Percentiles rank a stretch among this genome's conserved stretches.
These are phyloP conservation scores for Microctonus brassicae DNA, from an alignment of 2,888 invertebrate species.

Conservation along the genomic window DNA sequence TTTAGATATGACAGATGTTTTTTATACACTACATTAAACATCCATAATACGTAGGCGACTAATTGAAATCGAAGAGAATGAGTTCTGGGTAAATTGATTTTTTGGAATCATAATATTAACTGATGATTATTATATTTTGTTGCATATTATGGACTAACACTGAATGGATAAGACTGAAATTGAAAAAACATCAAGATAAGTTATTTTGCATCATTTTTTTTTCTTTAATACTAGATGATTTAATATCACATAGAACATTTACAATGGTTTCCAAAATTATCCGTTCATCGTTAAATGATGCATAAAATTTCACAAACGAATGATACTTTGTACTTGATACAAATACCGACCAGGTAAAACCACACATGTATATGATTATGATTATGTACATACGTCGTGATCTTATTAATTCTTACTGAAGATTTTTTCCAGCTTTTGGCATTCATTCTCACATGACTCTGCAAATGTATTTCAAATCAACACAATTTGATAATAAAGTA, in stretches of 20 bases:
- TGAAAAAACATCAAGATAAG: background rate
- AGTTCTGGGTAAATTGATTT: too few relatives aligned
- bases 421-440: background rate
- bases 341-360: conserved; percentile 66
- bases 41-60: too few relatives aligned
- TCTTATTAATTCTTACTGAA: conserved; percentile 8
- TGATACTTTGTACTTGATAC: conserved; percentile 69
- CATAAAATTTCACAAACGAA: conserved; percentile 60
- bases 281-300: conserved; percentile 41
- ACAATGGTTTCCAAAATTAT: conserved; percentile 21
- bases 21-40: too few relatives aligned
- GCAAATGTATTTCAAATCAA: background rate
- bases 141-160: too few relatives aligned
- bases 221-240: background rate
- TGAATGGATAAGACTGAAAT: background rate
- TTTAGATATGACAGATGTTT: too few relatives aligned
- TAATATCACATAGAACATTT: background rate
- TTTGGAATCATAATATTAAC: too few relatives aligned
- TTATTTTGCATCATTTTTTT: background rate
- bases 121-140: too few relatives aligned
- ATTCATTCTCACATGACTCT: background rate
- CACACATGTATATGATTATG: conserved; percentile 44
- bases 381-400: too few relatives aligned
- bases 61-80: too few relatives aligned
- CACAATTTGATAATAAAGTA: too few relatives aligned